Percentiles rank a stretch among this genome's conserved stretches.
Evolutionary conservation across 2,113 vertebrate species (phyloP).

Genomic region (Mus spicilegus): DNA sequence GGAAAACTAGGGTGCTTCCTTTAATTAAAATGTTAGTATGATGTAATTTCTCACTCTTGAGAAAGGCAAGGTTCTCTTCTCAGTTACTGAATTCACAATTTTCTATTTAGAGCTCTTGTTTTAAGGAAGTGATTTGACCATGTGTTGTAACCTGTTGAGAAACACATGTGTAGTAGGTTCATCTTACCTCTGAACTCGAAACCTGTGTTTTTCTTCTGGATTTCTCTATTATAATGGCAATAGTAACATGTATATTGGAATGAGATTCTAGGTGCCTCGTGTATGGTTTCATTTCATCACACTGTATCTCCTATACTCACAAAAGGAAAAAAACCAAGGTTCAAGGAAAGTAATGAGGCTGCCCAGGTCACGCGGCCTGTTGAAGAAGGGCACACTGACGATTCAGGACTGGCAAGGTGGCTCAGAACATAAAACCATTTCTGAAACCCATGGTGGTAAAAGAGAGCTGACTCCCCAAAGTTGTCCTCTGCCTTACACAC

Average conservation of each 20-base stretch:
- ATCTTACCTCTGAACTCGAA: not conserved
- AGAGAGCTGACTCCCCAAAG: not conserved
- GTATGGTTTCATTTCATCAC: not conserved
- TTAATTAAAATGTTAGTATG: slow-evolving; percentile 34
- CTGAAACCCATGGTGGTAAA: not conserved
- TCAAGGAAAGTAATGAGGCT: slow-evolving; percentile 8
- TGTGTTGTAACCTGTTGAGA: not conserved
- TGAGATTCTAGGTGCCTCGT: not conserved
- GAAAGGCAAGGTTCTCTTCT: not conserved
- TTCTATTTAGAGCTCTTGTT: not conserved
- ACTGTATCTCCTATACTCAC: slow-evolving; percentile 8
- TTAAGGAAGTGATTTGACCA: not conserved
- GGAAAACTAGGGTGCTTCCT: not conserved
- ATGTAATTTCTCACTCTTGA: not conserved
- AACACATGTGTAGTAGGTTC: not conserved
- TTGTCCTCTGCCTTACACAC: not conserved
- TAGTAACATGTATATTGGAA: slow-evolving; percentile 1
- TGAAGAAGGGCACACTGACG: not conserved
- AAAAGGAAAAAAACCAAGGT: not conserved
- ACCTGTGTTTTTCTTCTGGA: not conserved
- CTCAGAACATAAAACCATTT: not conserved
- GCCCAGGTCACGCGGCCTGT: not conserved
- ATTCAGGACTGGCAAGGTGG: not conserved
- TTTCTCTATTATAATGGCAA: not conserved
- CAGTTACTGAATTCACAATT: not conserved